Conservation (phyloP, 1,140 invertebrate genomes). For the Pseudomyrmex sp. region DNA sequence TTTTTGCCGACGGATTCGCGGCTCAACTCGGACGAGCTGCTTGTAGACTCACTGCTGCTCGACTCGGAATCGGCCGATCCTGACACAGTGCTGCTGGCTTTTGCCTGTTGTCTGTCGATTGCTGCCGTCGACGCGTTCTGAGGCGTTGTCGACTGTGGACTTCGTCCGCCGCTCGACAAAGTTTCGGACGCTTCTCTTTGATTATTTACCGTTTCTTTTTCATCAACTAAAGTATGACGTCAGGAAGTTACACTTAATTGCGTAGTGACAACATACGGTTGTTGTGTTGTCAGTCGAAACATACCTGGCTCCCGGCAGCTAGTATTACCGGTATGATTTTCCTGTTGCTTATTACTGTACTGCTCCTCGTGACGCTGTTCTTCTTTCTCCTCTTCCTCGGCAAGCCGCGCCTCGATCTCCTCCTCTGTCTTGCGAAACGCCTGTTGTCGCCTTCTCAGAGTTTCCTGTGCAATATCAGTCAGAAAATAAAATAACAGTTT, state of each 20-base stretch:
- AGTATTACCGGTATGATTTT: constrained; percentile 84
- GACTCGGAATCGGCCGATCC: constrained; percentile 77
- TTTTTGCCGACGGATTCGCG: constrained; percentile 59
- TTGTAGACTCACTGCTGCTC: constrained; percentile 72
- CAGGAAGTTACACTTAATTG: constrained; percentile 72
- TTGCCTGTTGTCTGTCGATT: constrained; percentile 58
- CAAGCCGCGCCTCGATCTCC: constrained; percentile 85
- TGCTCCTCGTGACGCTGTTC: constrained; percentile 72
- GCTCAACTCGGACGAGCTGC: constrained; percentile 73
- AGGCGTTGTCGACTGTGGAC: constrained; percentile 74
- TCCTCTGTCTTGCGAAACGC: constrained; percentile 86
- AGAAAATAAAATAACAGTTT: neutral
- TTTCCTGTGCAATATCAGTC: constrained; percentile 77
- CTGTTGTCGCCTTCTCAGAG: constrained; percentile 83
- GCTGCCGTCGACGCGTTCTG: constrained; percentile 58
- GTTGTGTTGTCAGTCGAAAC: constrained; percentile 72
- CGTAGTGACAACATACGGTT: constrained; percentile 56
- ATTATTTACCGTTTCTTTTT: constrained; percentile 84
- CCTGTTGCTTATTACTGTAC: constrained; percentile 73
- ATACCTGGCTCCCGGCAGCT: constrained; percentile 82
- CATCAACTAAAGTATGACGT: constrained; percentile 83
- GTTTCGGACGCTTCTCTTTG: constrained; percentile 83
- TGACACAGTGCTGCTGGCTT: constrained; percentile 73
- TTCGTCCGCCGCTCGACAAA: constrained; percentile 80
- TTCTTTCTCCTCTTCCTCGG: constrained; percentile 84